Evolutionary conservation across 1,140 invertebrate genomes (phyloP), one percentile per base, ranked within the genome.

Genomic region (Zaprionus nigranus): DNA sequence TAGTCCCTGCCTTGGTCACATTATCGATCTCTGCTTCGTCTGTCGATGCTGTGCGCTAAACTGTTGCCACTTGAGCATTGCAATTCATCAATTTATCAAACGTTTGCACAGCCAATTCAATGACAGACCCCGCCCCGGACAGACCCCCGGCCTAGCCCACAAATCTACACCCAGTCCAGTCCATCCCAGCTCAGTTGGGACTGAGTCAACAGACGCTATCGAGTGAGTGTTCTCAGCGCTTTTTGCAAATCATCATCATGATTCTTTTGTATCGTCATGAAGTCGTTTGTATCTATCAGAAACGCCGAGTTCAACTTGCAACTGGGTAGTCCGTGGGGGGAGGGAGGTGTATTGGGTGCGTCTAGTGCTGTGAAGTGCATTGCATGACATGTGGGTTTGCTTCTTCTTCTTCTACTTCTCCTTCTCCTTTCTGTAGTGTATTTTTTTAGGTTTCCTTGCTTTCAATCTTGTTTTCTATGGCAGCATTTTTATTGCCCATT

Each of bases 201-300:
- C n/a, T 36, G 40, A 22, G 22, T 30, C 53, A 75, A 64, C 81
- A 75, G 76, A 72, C 75, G 60, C 56, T 80, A 73, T 79, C 70
- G 46, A 73, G 59, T 68, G 28, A 54, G 62, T 64, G 51, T 72
- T 65, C 40, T 72, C 54, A 53, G 22, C 43, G 17, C 60, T 73
- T 86, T 87, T 70, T 87, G 83, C 83, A 87, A 87, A 87, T 87
- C 81, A 87, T 87, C 84, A 85, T 85, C 82, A 79, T 81, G 65
- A 82, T 61, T 81, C 81, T 78, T 84, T 73, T 78, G 84, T 90
- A 81, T 70, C 78, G 81, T 84, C 84, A 76, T 83, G 78, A 72
- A 87, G 81, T 84, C 84, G 85, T 81, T 88, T 88, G 84, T 87
- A 88, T 75, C 84, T 88, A 87, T 83, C 83, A 75, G 74, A 67